phyloP scores from a whole-genome alignment of 2,888 invertebrate genomes.

The Parnassius glacialis region DNA sequence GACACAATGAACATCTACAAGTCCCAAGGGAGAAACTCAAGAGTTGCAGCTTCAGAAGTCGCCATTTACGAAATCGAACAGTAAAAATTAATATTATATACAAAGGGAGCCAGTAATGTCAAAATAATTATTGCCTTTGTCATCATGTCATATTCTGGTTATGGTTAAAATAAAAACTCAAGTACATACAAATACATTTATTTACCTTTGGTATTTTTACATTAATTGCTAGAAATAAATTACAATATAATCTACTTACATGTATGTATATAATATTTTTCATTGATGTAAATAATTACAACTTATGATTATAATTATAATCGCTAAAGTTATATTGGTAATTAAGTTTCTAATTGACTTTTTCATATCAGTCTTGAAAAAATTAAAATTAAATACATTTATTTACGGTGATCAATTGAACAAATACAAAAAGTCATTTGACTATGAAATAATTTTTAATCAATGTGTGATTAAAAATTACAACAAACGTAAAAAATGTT shows the following conservation, averaged over 20 bases:
- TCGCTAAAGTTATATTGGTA: conserved; percentile 12
- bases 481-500: no score
- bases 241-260: conserved; percentile 15
- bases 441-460: background rate
- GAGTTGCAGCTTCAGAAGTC: no score
- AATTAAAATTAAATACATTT: conserved; percentile 26
- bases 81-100: no score
- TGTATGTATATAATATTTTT: conserved; percentile 16
- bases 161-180: background rate
- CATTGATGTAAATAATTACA: conserved; percentile 16
- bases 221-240: conserved; percentile 24
- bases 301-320: conserved; percentile 18
- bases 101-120: no score
- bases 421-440: no score
- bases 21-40: no score
- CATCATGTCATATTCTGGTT: no score
- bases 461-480: no score
- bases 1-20: no score
- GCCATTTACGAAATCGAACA: no score
- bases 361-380: conserved; percentile 55
- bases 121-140: no score
- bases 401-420: background rate
- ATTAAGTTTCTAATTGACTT: conserved; percentile 51
- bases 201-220: conserved; percentile 26
- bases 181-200: conserved; percentile 22